Evolutionary conservation across 1,140 invertebrate genomes (phyloP).

Genomic region (Drosophila teissieri): DNA sequence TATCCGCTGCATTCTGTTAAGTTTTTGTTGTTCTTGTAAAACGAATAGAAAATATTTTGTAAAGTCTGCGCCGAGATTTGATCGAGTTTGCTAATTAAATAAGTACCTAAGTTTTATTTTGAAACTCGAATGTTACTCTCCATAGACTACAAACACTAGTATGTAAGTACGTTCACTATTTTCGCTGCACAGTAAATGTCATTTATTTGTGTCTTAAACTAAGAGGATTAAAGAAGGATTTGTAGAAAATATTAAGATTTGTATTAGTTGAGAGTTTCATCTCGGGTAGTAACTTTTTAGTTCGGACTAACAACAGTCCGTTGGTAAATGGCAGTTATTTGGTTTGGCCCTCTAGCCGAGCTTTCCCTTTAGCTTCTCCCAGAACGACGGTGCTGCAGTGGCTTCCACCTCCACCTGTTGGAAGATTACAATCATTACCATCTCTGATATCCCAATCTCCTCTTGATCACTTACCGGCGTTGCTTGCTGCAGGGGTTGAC

Average conservation of each 20-base stretch:
- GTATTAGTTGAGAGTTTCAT: neutral
- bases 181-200: too few species aligned
- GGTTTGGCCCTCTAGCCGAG: slow-evolving; percentile 33
- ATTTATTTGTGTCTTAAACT: too few species aligned
- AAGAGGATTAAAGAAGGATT: neutral
- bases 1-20: too few species aligned
- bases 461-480: slow-evolving; percentile 7
- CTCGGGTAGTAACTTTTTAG: neutral
- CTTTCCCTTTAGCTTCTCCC: slow-evolving; percentile 47
- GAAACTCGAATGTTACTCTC: too few species aligned
- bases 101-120: too few species aligned
- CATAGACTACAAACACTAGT: too few species aligned
- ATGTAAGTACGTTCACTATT: too few species aligned
- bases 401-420: slow-evolving; percentile 33
- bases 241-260: neutral
- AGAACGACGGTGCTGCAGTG: slow-evolving; percentile 37
- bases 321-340: slow-evolving; percentile 29
- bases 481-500: slow-evolving; percentile 19
- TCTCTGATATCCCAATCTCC: too few species aligned
- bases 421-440: neutral
- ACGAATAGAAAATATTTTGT: too few species aligned
- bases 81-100: too few species aligned
- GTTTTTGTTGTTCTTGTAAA: too few species aligned
- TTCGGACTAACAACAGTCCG: neutral
- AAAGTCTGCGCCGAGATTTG: too few species aligned